Evolutionary conservation across 2,113 vertebrate species (phyloP), one percentile per base, ranked within the genome.

Genomic region (Choloepus hoffmanni): DNA sequence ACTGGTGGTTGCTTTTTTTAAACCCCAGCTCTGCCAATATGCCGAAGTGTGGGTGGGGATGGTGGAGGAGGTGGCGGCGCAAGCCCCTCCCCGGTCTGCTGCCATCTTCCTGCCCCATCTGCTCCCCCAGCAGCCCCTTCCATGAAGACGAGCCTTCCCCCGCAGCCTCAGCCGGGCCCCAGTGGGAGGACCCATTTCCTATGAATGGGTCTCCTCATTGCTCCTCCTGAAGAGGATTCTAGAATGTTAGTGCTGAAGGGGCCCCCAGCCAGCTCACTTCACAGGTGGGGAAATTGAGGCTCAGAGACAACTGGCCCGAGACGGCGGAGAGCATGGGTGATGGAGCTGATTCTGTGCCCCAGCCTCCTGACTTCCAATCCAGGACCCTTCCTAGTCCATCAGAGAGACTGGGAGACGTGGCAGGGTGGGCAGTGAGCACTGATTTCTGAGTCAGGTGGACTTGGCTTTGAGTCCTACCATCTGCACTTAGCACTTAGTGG

Each of bases 1-100:
- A 60, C 24, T 68, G 62, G 67, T 28, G 4, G 50, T 28, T 92
- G 77, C 87, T 87, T 94, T 90, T 86, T 94, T 63, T 23, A 89
- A 92, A 60, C 30, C 43, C 40, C 8, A 45, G 74, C 78, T 96
- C 78, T 87, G 48, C 92, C 91, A 86, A 3, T 53, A 95, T 96
- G 89, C 79, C 85, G 48, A 33, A 60, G 68, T 62, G 43, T 93
- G 77, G 92, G 89, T 30, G 19, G 30, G 70, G 77, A 73, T 43
- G 58, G 70, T 82, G 63, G 84, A 53, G 77, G 79, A 78, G 86
- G 40, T 50, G 48, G 88, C 11, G 74, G 72, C n/a, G 63, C 3
- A 18, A 55, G 53, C 45, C 81, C 63, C 55, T 28, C 23, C 53
- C 45, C 0, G 0, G 36, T n/a, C 85, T 55, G 55, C 77, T 89